These are phyloP conservation scores for Caenorhabditis angaria DNA, from an alignment of 2,888 invertebrate genomes.

Conservation along the genomic window DNA sequence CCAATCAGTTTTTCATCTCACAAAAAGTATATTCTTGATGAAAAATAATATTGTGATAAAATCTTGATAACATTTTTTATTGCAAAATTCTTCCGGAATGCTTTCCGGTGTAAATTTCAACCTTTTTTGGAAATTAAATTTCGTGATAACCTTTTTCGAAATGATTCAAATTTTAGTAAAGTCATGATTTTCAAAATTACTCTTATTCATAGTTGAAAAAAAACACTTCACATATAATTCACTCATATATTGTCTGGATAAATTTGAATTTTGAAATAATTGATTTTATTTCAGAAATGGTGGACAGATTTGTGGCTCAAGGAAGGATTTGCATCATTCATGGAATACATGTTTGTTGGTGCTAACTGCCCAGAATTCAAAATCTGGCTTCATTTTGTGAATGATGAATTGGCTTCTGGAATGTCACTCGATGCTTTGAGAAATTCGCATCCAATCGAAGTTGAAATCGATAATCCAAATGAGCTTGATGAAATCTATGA, in stretches of 20 bases:
- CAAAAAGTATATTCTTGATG: too few relatives aligned
- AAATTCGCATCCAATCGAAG: conserved; percentile 89
- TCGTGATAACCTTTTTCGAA: too few relatives aligned
- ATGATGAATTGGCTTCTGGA: conserved; percentile 85
- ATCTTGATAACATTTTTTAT: too few relatives aligned
- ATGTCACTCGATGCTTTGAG: conserved; percentile 83
- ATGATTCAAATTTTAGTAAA: too few relatives aligned
- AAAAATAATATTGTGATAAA: too few relatives aligned
- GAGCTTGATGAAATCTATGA: conserved; percentile 98
- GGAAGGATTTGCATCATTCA: conserved; percentile 94
- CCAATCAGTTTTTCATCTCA: not conserved
- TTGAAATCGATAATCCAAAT: conserved; percentile 88
- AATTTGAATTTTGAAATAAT: too few relatives aligned
- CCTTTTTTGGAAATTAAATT: too few relatives aligned
- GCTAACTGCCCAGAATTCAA: conserved; percentile 92
- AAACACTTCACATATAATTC: too few relatives aligned
- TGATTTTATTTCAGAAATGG: conserved; percentile 64
- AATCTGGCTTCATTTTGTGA: conserved; percentile 95
- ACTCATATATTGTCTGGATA: not conserved
- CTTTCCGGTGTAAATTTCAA: too few relatives aligned
- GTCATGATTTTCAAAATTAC: too few relatives aligned
- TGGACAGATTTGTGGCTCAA: conserved; percentile 85
- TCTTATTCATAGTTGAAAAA: too few relatives aligned
- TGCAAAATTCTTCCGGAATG: too few relatives aligned
- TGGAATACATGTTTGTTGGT: conserved; percentile 91